Base-by-base conservation (phyloP, 1,140 invertebrate species). In the Diorhabda carinulata region DNA sequence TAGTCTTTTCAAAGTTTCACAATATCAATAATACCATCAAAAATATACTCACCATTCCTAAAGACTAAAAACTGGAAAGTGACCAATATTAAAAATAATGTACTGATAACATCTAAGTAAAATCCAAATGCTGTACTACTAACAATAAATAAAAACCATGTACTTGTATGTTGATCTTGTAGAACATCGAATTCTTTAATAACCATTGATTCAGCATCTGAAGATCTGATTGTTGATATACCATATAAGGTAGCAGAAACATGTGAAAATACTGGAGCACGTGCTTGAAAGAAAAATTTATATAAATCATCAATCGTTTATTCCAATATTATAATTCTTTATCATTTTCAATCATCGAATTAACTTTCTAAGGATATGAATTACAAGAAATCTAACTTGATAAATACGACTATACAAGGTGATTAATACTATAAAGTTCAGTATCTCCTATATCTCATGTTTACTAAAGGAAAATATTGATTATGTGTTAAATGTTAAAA, bases 41-140 rank as follows among this genome's bases (percentile, higher is more conserved):
- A 10, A 41, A 8, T 59, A 8, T 5, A 10, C 57, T 10, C 10
- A 59, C 57, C 70, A 52, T 57, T 56, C 72, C 82, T 80, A 3
- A 85, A 72, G 0, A 87, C 66, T 2, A 88, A 75, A 69, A 87
- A 88, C 65, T 86, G 87, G 45, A 89, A 81, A 2, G 88, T 89
- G 2, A 91, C 87, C 10, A 89, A 79, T 3, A 83, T 77, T 3
- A 98, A 90, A 76, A 91, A 91, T 0, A 90, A 63, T 0, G 88
- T 78, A 73, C 89, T 91, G 67, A 91, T 86, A 0, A 90, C 74
- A 70, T 91, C 90, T 44, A 98, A 76, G 79, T 87, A 91, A 70
- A 90, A 90, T 7, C 88, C 89, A 78, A 98, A 94, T 70, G 95
- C 93, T 60, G 93, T 85, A 70, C 88, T 92, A 7, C 91, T 89